These are phyloP conservation scores for Phoxinus dragarum DNA, from an alignment of 2,797 vertebrate species.

Conservation along the genomic window DNA sequence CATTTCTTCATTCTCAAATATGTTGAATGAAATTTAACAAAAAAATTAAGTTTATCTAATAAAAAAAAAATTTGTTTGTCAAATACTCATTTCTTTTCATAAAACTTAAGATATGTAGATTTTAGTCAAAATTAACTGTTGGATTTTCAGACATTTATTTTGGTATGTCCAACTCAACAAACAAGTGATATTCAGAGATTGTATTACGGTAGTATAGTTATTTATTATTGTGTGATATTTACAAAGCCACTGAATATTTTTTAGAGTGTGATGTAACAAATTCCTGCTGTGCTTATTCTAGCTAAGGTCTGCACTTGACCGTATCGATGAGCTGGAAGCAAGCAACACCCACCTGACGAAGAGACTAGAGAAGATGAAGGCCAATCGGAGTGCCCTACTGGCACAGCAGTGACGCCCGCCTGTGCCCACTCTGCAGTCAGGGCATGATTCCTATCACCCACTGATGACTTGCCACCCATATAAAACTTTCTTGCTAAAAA, in stretches of 20 bases:
- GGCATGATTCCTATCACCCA: not conserved
- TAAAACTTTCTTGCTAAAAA: not conserved
- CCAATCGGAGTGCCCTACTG: constrained; percentile 86
- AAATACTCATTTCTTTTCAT: not conserved
- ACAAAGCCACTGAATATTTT: not conserved
- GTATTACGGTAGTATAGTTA: not conserved
- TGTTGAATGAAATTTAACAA: not conserved
- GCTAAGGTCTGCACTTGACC: constrained; percentile 90
- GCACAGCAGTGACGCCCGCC: constrained; percentile 83
- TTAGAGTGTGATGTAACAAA: not conserved
- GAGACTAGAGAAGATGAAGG: constrained; percentile 95
- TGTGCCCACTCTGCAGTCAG: not conserved
- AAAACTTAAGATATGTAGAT: not conserved
- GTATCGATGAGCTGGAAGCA: constrained; percentile 87
- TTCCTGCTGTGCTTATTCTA: constrained; percentile 59
- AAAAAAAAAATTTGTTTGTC: not conserved
- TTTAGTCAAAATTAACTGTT: not conserved
- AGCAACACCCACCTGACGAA: constrained; percentile 89
- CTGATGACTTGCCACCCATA: constrained; percentile 26
- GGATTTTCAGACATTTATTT: not conserved
- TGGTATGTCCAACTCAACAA: not conserved
- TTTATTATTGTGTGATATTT: not conserved
- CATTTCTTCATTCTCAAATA: not conserved
- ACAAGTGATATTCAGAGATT: not conserved
- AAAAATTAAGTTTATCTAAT: not conserved